phyloP scores from a whole-genome alignment of 2,113 vertebrate species.

The Hippoglossus stenolepis region DNA sequence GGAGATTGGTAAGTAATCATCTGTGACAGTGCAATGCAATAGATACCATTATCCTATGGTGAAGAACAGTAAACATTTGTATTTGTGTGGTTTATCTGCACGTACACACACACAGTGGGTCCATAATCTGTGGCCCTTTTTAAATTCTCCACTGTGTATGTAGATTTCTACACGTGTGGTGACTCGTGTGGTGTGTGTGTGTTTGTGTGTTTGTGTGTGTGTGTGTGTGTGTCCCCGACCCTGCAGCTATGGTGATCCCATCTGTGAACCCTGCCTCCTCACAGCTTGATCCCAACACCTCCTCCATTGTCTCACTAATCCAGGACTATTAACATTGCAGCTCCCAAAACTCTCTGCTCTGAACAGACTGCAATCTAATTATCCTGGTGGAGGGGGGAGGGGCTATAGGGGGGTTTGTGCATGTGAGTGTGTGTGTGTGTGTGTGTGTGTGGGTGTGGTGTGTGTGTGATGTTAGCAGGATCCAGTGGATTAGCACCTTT shows the following conservation, averaged over 20 bases:
- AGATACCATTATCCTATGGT: too few relatives aligned
- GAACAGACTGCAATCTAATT: slow-evolving; percentile 65
- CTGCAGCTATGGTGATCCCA: slow-evolving; percentile 63
- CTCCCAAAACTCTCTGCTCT: slow-evolving; percentile 52
- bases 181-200: slow-evolving; percentile 6
- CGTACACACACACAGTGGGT: too few relatives aligned
- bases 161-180: not conserved
- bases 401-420: not conserved
- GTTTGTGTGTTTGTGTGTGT: slow-evolving; percentile 24
- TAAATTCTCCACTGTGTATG: not conserved
- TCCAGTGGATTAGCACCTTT: slow-evolving; percentile 60
- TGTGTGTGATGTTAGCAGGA: slow-evolving; percentile 51
- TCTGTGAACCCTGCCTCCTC: slow-evolving; percentile 68
- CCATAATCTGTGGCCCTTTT: not conserved
- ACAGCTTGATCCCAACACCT: slow-evolving; percentile 65
- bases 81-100: too few relatives aligned
- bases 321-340: slow-evolving; percentile 64
- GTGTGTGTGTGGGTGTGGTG: slow-evolving; percentile 21
- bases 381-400: slow-evolving; percentile 16
- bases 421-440: slow-evolving; percentile 27
- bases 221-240: slow-evolving; percentile 29
- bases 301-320: slow-evolving; percentile 75
- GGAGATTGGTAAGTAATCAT: too few relatives aligned
- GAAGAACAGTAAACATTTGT: too few relatives aligned
- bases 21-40: not conserved